Evolutionary conservation across 37 sponge, comb jelly and placozoan genomes (phyloP), one percentile per base, ranked within the genome.

Genomic region (Axinella damicornis): DNA sequence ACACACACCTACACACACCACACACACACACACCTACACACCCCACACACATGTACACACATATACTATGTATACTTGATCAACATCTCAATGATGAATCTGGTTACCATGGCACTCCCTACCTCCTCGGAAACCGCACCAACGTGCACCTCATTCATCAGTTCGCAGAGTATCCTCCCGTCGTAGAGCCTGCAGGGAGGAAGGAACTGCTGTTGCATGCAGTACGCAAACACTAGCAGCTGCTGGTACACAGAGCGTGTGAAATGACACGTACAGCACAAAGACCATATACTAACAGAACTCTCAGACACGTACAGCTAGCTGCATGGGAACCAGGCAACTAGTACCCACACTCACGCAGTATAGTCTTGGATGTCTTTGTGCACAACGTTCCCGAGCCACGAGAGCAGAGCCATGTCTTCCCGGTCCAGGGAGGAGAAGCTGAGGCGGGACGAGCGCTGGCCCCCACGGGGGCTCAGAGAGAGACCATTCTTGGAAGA

Each of bases 91-190:
- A 9, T 46, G 46, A 46, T 9, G 9, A 4, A 46, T n/a, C n/a
- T n/a, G n/a, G n/a, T n/a, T n/a, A n/a, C n/a, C n/a, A n/a, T n/a
- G n/a, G n/a, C n/a, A 46, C 16, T 1, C 5, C 83, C 39, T 38
- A 83, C 83, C 53, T 61, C 52, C 15, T 83, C 65, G 0, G 59
- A 32, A 17, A 90, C 64, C 0, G 91, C 87, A 41, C 66, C 76
- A 19, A 30, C 36, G n/a, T 80, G 35, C 0, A 91, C 35, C 12
- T 59, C 41, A 58, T 83, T 83, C 16, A 88, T 54, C 31, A 94
- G 69, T 25, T 84, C 66, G 53, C 89, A 92, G 5, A 94, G 85
- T 18, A 92, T 65, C 18, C 21, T 69, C 0, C 90, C 95, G 88
- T 94, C 95, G 28, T 72, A 68, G 31, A 94, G 60, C 61, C 95